Evolutionary conservation across 1,140 invertebrate genomes (phyloP).

Genomic region (Drosophila aff.): DNA sequence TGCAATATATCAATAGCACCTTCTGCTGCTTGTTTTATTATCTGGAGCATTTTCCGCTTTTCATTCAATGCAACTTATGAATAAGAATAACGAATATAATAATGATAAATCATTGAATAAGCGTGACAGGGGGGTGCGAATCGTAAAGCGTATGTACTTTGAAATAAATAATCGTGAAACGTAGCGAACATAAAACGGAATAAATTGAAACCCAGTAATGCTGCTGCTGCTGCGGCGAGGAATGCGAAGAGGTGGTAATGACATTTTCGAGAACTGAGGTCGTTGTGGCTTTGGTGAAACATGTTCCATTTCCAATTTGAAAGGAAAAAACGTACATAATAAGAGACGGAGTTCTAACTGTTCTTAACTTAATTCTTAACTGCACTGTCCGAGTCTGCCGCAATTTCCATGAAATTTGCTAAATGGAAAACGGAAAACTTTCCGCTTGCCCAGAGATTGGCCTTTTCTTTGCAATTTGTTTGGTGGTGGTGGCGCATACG

Average conservation of each 20-base stretch:
- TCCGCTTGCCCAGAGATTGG: constrained; percentile 2
- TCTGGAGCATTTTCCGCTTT: constrained; percentile 23
- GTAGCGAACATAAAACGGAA: constrained; percentile 25
- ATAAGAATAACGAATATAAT: constrained; percentile 41
- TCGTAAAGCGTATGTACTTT: constrained; percentile 33
- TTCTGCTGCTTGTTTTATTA: constrained; percentile 16
- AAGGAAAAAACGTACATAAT: not conserved
- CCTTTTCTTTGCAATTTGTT: constrained; percentile 4
- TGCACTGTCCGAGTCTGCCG: not conserved
- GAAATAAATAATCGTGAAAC: constrained; percentile 42
- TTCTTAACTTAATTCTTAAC: not conserved
- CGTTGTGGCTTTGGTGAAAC: not conserved
- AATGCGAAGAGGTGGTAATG: not conserved
- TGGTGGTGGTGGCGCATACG: not conserved
- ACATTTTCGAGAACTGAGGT: not conserved
- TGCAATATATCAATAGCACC: constrained; percentile 18
- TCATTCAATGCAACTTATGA: constrained; percentile 31
- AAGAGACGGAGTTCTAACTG: not conserved
- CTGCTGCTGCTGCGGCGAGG: not conserved
- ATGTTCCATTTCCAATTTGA: not conserved
- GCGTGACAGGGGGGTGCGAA: not conserved
- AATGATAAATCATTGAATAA: constrained; percentile 39
- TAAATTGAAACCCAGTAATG: constrained; percentile 22
- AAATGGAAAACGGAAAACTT: constrained; percentile 1
- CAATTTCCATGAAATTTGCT: not conserved